Evolutionary conservation across 2,888 invertebrate species (phyloP).

Genomic region (Drosophila melanosoma): DNA sequence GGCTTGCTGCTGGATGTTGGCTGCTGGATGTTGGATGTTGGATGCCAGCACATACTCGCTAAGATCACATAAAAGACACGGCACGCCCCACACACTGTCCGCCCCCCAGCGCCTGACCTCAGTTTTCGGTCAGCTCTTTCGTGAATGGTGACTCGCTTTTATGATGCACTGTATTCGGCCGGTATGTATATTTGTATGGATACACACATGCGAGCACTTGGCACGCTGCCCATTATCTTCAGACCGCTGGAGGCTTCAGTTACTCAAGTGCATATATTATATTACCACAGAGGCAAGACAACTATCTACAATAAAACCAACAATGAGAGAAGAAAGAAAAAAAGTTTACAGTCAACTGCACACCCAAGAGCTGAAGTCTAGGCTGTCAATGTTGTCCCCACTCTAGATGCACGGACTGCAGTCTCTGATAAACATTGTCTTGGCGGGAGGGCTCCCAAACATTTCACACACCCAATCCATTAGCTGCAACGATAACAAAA

Average conservation of each 20-base stretch:
- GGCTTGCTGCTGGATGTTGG: slow-evolving; percentile 39
- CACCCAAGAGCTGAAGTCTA: slow-evolving; percentile 51
- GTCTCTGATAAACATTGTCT: slow-evolving; percentile 55
- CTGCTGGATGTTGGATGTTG: slow-evolving; percentile 50
- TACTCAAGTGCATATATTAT: slow-evolving; percentile 74
- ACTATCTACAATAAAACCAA: slow-evolving; percentile 1
- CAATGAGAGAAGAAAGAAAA: slow-evolving; percentile 4
- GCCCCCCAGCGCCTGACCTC: slow-evolving; percentile 16
- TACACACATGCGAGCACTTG: slow-evolving; percentile 64
- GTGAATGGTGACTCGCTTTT: slow-evolving; percentile 70
- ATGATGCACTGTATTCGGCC: slow-evolving; percentile 75
- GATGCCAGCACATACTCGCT: slow-evolving; percentile 77
- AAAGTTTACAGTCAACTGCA: slow-evolving; percentile 32
- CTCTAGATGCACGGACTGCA: background rate
- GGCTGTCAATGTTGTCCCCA: slow-evolving; percentile 37
- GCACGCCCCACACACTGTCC: slow-evolving; percentile 64
- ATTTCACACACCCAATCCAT: slow-evolving; percentile 49
- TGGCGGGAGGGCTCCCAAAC: slow-evolving; percentile 37
- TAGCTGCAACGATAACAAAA: slow-evolving; percentile 52
- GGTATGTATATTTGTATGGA: slow-evolving; percentile 9
- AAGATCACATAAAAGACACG: slow-evolving; percentile 79
- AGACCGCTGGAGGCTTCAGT: slow-evolving; percentile 56
- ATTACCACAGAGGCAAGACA: slow-evolving; percentile 51
- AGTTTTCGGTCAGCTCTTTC: slow-evolving; percentile 49
- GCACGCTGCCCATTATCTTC: slow-evolving; percentile 80